Evolutionary conservation across 2,888 invertebrate species (phyloP).

Genomic region (Zonitis immaculata): DNA sequence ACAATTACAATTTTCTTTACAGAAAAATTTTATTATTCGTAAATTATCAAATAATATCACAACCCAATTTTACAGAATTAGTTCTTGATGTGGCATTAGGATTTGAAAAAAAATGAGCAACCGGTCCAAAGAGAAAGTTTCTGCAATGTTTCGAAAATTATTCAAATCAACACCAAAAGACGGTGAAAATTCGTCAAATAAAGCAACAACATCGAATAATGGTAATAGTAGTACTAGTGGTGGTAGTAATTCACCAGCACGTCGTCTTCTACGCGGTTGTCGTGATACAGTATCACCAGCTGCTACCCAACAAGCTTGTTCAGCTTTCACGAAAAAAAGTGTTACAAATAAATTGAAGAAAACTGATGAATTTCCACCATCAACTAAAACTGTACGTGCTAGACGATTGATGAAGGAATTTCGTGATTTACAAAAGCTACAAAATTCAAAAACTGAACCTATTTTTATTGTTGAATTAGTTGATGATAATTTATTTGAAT

Average conservation of each 20-base stretch:
- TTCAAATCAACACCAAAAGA: conserved; percentile 68
- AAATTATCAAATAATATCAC: too few species aligned
- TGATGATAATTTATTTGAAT: conserved; percentile 82
- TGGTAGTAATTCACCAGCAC: conserved; percentile 47
- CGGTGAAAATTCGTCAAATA: conserved; percentile 54
- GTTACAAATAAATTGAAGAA: conserved; percentile 27
- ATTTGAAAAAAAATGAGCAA: conserved; percentile 58
- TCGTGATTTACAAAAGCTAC: conserved; percentile 71
- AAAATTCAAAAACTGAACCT: conserved; percentile 65
- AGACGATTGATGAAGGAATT: conserved; percentile 82
- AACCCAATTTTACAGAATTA: background rate
- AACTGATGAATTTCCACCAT: conserved; percentile 44
- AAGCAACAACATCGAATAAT: conserved; percentile 46
- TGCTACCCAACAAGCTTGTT: conserved; percentile 38
- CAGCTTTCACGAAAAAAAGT: conserved; percentile 38
- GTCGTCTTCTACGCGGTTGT: conserved; percentile 43
- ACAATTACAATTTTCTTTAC: background rate
- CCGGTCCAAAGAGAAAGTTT: conserved; percentile 76
- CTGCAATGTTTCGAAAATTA: conserved; percentile 72
- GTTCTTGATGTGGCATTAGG: background rate
- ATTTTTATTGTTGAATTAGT: conserved; percentile 79
- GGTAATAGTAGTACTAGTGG: conserved; percentile 23
- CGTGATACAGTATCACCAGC: conserved; percentile 46
- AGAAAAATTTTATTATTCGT: too few species aligned
- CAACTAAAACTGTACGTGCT: conserved; percentile 64